Conservation (phyloP, 2,888 invertebrate genomes). For the Epicampocera succincta region DNA sequence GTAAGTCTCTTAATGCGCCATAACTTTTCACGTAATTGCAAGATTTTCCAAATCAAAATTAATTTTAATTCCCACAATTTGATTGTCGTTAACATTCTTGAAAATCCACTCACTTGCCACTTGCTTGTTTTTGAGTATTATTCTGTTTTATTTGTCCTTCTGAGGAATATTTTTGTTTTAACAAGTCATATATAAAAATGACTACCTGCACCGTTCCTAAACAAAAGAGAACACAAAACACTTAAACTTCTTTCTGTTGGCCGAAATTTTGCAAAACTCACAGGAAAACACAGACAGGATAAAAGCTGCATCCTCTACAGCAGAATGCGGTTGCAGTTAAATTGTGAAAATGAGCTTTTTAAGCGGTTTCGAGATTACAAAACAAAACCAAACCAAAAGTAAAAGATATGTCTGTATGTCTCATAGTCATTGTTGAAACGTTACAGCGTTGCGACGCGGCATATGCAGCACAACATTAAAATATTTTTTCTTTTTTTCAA, state of each 20-base stretch:
- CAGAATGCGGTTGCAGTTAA: conserved; percentile 69
- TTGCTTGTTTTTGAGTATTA: conserved; percentile 13
- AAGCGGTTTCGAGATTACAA: conserved; percentile 69
- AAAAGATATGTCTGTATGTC: conserved; percentile 19
- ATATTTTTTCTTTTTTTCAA: neutral
- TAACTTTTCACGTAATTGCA: too few species aligned
- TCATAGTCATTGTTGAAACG: conserved; percentile 11
- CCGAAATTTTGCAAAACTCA: conserved; percentile 15
- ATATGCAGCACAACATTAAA: conserved; percentile 29
- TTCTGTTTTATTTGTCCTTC: neutral
- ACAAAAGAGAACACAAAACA: too few species aligned
- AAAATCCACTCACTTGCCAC: conserved; percentile 43
- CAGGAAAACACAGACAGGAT: conserved; percentile 8
- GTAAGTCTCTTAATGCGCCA: too few species aligned
- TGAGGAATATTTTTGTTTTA: conserved; percentile 27
- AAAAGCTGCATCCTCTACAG: conserved; percentile 49
- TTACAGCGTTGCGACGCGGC: neutral
- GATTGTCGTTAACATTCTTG: neutral
- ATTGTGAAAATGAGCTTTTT: conserved; percentile 69
- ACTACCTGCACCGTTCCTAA: conserved; percentile 25
- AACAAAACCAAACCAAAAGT: conserved; percentile 52
- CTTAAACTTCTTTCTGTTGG: conserved; percentile 32
- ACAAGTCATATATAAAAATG: conserved; percentile 26
- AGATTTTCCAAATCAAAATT: too few species aligned
- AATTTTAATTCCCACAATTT: too few species aligned